These are phyloP conservation scores for Saturnia pavonia DNA, from an alignment of 2,888 invertebrate species.

Conservation along the genomic window DNA sequence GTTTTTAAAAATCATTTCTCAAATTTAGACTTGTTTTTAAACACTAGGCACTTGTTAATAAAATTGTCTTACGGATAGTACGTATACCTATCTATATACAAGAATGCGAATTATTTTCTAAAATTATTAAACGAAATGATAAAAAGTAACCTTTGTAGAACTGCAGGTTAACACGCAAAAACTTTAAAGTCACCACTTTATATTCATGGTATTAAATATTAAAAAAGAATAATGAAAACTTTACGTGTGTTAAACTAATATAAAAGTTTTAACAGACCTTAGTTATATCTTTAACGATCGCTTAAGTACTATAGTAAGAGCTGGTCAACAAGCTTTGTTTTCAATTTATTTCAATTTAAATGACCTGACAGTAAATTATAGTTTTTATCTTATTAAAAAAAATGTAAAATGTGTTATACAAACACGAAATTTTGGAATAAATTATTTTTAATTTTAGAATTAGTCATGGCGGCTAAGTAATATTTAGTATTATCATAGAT, in stretches of 20 bases:
- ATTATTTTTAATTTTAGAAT: background rate
- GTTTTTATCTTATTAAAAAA: background rate
- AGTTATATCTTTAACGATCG: background rate
- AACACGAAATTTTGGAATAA: background rate
- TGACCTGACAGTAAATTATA: background rate
- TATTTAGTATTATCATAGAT: no score
- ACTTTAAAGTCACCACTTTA: slow-evolving; percentile 41
- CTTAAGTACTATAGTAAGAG: background rate
- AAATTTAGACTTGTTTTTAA: no score
- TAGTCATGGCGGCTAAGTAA: no score
- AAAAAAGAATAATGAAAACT: slow-evolving; percentile 46
- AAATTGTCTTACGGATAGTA: no score
- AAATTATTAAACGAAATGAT: background rate
- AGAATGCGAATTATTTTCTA: no score
- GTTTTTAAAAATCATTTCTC: no score
- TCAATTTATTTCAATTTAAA: background rate
- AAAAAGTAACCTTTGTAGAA: background rate
- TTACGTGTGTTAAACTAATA: slow-evolving; percentile 51
- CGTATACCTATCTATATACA: no score
- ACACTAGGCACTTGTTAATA: no score
- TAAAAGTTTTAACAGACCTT: slow-evolving; percentile 46
- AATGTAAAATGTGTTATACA: background rate
- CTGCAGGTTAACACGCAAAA: slow-evolving; percentile 23
- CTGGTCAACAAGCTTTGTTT: background rate
- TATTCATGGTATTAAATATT: slow-evolving; percentile 46